Evolutionary conservation across 2,797 vertebrate species (phyloP).

Genomic region (Glossophaga mutica): DNA sequence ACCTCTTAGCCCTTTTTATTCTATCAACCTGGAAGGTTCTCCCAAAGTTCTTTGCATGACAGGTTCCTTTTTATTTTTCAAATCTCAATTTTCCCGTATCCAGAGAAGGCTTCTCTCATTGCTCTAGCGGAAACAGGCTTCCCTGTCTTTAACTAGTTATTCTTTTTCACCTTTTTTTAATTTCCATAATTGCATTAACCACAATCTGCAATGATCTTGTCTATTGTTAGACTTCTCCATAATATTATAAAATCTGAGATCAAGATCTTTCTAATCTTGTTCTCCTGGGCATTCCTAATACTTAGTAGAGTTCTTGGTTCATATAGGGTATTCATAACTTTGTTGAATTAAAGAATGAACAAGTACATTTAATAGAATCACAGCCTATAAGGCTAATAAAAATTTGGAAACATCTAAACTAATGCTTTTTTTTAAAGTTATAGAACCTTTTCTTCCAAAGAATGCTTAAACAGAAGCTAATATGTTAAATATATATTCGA

Average conservation of each 20-base stretch:
- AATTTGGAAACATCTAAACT: background rate
- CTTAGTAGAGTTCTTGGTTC: background rate
- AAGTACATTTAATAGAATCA: constrained; percentile 14
- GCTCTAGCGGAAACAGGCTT: background rate
- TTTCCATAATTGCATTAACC: background rate
- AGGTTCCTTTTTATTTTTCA: background rate
- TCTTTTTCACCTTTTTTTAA: background rate
- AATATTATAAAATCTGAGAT: background rate
- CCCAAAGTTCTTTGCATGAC: background rate
- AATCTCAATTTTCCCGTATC: background rate
- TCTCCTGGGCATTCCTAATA: background rate
- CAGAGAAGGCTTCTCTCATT: background rate
- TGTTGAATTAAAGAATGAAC: background rate
- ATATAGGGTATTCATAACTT: background rate
- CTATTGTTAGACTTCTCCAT: background rate
- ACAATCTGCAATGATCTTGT: background rate
- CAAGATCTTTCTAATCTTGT: background rate
- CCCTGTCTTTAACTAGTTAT: background rate
- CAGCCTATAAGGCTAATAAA: background rate
- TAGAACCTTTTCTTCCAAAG: background rate
- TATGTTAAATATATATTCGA: background rate
- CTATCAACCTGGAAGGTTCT: background rate
- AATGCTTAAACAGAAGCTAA: background rate
- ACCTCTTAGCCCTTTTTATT: background rate
- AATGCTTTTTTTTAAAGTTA: background rate